A percentile compares a stretch with the other conserved stretches of the same genome.
Conservation (phyloP, 2,797 vertebrate species). For the Anabacerthia variegaticeps region DNA sequence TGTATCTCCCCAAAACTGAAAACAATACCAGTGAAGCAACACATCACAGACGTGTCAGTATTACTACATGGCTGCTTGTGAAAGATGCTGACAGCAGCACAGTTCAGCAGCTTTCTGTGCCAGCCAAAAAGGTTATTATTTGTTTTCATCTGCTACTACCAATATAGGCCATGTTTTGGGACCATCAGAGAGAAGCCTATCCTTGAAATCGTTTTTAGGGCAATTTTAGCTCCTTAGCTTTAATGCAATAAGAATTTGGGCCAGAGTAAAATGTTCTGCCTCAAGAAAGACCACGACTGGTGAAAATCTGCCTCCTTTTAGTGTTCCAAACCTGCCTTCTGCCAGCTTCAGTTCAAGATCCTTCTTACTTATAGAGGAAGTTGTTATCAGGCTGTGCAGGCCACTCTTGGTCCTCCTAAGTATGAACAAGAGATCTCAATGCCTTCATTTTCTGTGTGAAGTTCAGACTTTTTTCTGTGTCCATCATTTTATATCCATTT, state of each 20-base stretch:
- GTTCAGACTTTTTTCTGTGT: neutral
- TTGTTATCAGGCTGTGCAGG: neutral
- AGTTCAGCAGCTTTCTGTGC: neutral
- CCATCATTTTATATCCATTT: neutral
- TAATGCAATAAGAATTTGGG: neutral
- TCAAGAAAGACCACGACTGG: neutral
- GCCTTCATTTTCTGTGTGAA: neutral
- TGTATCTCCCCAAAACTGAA: neutral
- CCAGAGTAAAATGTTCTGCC: neutral
- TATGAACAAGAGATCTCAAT: neutral
- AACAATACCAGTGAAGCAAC: neutral
- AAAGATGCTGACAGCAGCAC: neutral
- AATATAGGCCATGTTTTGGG: neutral
- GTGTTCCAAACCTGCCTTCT: neutral
- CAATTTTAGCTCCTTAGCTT: neutral
- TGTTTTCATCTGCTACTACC: neutral
- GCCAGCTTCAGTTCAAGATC: neutral
- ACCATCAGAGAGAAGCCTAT: neutral
- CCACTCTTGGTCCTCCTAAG: neutral
- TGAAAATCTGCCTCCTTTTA: neutral
- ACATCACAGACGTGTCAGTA: neutral
- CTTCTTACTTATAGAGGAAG: neutral
- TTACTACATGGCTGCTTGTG: neutral
- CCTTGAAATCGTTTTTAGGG: neutral
- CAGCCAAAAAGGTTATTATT: neutral